These are phyloP conservation scores for Thymelicus sylvestris DNA, from an alignment of 2,888 invertebrate species.

Conservation along the genomic window DNA sequence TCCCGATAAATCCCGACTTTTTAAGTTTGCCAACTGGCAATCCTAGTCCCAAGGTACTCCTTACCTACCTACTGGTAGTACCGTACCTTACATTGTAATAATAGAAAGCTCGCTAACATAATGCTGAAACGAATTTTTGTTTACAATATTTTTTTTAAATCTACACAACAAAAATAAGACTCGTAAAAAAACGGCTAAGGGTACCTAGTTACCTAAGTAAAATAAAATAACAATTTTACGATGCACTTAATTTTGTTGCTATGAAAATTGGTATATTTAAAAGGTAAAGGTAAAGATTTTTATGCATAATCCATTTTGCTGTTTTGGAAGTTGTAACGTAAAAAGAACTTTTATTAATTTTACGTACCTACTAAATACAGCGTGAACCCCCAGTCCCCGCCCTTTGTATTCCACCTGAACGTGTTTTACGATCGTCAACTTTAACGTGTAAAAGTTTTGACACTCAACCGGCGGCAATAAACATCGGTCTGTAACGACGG, in stretches of 20 bases:
- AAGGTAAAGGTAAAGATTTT: background rate
- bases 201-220: no score
- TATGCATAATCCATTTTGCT: background rate
- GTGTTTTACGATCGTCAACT: slow-evolving; percentile 77
- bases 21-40: no score
- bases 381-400: slow-evolving; percentile 19
- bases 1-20: no score
- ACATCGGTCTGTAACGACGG: slow-evolving; percentile 52
- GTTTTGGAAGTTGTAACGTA: background rate
- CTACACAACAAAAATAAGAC: no score
- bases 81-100: no score
- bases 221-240: no score
- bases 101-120: no score
- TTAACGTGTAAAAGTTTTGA: slow-evolving; percentile 74
- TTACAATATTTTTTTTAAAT: no score
- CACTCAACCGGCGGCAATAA: slow-evolving; percentile 64
- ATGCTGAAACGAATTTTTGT: no score
- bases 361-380: slow-evolving; percentile 12
- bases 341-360: slow-evolving; percentile 19
- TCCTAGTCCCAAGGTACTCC: no score
- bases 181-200: no score
- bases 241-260: background rate
- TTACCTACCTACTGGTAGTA: no score
- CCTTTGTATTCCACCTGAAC: slow-evolving; percentile 77
- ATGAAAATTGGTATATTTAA: background rate